Base-by-base conservation (phyloP, 2,888 invertebrate species). In the Flabesymbios commensalis region DNA sequence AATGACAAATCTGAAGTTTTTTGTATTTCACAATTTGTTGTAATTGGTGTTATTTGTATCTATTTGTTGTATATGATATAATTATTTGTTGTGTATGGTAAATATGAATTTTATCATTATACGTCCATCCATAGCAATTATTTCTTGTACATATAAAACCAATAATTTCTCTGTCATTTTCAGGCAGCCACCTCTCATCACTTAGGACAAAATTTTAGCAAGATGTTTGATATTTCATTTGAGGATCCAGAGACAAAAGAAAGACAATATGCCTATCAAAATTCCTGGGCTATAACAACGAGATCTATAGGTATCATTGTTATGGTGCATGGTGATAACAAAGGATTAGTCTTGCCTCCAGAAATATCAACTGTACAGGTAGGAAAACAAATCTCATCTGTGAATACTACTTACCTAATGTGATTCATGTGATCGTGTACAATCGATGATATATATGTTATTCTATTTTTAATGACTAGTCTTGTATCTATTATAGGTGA, bases 261-360 rank as follows among this genome's bases (percentile, higher is more conserved):
- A 72, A 93, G 83, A 65, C 58, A 74, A 41, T 86, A 88, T 79
- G 95, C 94, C 1, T 95, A 88, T 84, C 99, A 99, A 83, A 99
- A 99, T 84, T 98, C 97, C 0, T 99, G 98, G 98, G 99, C 98
- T 1, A 78, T 99, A 52, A 98, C 98, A 0, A 99, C 99, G 0
- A 88, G 98, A 71, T 94, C 97, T 2, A 97, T 99, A 69, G 95
- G 92, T 86, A 87, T 87, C 10, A 83, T 87, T 83, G 83, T 86
- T 31, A 87, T 88, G 87, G 82, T 98, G 0, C 99, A 99, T 83
- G 94, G 94, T 0, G 99, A 99, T 81, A 93, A 99, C 83, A 90
- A 90, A 76, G 99, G 99, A 0, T 85, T 99, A 22, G 95, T 99
- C 0, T 85, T 99, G 39, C 99, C 99, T 0, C 99, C 99, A 0